Evolutionary conservation across 2,797 vertebrate genomes (phyloP).

Genomic region (Apogon talboti): DNA sequence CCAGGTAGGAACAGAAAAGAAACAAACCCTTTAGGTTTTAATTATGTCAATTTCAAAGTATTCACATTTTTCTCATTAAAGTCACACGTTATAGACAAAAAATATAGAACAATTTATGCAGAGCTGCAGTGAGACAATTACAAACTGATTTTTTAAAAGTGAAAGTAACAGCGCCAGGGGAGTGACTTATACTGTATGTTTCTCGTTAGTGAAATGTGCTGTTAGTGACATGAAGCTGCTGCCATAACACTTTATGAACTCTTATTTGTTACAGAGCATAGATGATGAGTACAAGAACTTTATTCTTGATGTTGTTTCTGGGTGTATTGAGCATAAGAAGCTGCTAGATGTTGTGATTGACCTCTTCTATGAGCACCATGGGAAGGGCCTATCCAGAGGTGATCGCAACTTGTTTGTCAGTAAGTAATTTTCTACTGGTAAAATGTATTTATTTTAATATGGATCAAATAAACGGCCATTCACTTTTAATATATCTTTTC

Average conservation of each 20-base stretch:
- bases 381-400: constrained; percentile 73
- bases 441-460: not conserved
- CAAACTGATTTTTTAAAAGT: no score
- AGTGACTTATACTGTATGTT: no score
- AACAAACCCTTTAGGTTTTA: no score
- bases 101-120: no score
- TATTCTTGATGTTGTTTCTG: constrained; percentile 84
- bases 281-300: constrained; percentile 79
- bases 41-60: no score
- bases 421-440: constrained; percentile 72
- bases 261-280: constrained; percentile 71
- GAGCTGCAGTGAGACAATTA: no score
- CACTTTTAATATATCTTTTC: constrained; percentile 26
- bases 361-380: constrained; percentile 85
- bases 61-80: no score
- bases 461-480: constrained; percentile 6
- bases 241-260: not conserved
- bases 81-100: no score
- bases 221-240: not conserved
- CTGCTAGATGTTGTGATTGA: constrained; percentile 86
- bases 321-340: constrained; percentile 86
- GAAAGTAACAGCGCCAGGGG: no score
- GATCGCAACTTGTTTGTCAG: constrained; percentile 86
- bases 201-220: no score
- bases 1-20: no score